Evolutionary conservation across 2,113 vertebrate species (phyloP).

Genomic region (Recurvirostra avosetta): DNA sequence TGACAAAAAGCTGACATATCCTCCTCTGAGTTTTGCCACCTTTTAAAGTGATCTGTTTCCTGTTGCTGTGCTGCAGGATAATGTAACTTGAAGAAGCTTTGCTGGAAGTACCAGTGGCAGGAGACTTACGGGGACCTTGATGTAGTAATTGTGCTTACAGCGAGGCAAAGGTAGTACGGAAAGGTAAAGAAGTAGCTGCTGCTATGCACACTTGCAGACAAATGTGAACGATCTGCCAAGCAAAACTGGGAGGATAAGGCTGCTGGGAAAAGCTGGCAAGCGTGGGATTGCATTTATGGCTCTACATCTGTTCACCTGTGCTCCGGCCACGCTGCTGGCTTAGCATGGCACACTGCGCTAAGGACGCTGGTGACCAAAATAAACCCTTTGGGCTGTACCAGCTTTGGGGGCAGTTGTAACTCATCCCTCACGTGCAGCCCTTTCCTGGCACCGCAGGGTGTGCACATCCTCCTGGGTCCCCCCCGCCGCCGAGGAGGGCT

Average conservation of each 20-base stretch:
- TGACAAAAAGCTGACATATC: background rate
- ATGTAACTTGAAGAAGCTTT: background rate
- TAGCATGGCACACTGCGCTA: accelerated
- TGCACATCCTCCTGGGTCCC: background rate
- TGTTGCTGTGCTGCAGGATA: background rate
- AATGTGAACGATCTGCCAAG: background rate
- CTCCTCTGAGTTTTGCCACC: background rate
- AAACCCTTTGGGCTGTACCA: background rate
- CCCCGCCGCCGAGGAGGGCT: background rate
- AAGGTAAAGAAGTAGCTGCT: background rate
- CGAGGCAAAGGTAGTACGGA: background rate
- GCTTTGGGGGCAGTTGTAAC: background rate
- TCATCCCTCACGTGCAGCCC: background rate
- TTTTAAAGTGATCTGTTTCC: background rate
- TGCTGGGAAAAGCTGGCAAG: background rate
- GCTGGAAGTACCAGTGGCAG: background rate
- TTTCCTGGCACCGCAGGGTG: background rate
- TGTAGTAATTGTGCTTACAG: background rate
- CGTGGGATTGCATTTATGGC: background rate
- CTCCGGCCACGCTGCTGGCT: background rate
- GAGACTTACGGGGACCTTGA: accelerated
- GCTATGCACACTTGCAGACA: accelerated
- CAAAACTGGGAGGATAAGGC: background rate
- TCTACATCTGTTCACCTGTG: background rate
- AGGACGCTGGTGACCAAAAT: background rate